Evolutionary conservation across 2,797 vertebrate species (phyloP).

Genomic region (Hippopotamyrus pictus): DNA sequence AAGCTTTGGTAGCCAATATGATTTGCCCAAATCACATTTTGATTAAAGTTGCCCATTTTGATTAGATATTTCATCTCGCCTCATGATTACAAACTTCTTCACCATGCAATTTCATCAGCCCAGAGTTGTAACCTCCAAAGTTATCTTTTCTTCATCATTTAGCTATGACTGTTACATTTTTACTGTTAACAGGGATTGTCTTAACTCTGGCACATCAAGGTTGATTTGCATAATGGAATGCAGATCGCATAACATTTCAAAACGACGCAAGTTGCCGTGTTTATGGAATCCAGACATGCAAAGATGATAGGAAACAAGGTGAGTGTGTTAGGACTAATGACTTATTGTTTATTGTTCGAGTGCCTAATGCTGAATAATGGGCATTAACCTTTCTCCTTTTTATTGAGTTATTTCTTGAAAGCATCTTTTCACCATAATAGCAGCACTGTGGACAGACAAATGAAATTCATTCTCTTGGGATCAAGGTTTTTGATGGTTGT

Average conservation of each 20-base stretch:
- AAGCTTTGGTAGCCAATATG: not conserved
- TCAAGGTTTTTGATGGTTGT: not conserved
- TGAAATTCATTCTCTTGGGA: not conserved
- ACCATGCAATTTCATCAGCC: not conserved
- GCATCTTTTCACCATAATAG: not conserved
- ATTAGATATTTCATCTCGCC: slow-evolving; percentile 1
- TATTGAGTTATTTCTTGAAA: not conserved
- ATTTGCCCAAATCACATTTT: not conserved
- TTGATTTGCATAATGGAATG: not conserved
- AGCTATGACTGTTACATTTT: not conserved
- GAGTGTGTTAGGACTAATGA: not conserved
- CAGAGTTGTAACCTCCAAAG: not conserved
- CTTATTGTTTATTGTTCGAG: slow-evolving; percentile 14
- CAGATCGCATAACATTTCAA: not conserved
- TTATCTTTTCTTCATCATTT: not conserved
- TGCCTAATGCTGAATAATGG: not conserved
- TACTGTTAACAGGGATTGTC: not conserved
- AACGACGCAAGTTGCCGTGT: not conserved
- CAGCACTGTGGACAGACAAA: not conserved
- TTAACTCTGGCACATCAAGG: not conserved
- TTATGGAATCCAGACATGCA: not conserved
- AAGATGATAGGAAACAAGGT: slow-evolving; percentile 3
- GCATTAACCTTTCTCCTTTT: slow-evolving; percentile 4
- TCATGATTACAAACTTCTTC: not conserved
- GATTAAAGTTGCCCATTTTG: not conserved